phyloP scores from a whole-genome alignment of 1,140 invertebrate species.

The Oppia nitens region DNA sequence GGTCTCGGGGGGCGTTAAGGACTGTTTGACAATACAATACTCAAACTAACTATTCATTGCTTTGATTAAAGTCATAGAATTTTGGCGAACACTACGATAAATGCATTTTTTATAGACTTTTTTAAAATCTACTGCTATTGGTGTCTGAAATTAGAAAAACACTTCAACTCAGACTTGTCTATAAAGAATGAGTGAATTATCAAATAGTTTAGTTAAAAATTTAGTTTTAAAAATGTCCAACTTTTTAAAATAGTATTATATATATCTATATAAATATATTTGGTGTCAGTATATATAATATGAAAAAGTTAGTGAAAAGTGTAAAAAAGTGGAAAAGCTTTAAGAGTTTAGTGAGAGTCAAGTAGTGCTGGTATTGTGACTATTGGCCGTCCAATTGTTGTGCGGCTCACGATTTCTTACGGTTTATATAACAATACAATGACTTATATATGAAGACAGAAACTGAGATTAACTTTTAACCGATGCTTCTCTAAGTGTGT shows the following conservation, averaged over 20 bases:
- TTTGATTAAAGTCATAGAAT: not conserved
- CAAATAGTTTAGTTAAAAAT: not conserved
- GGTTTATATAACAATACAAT: not conserved
- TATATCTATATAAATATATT: too few relatives aligned
- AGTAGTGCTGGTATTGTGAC: not conserved
- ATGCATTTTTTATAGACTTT: not conserved
- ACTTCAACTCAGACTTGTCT: not conserved
- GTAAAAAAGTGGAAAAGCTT: not conserved
- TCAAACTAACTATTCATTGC: not conserved
- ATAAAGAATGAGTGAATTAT: not conserved
- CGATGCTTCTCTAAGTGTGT: too few relatives aligned
- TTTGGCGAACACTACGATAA: not conserved
- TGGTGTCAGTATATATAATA: too few relatives aligned
- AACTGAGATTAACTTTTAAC: not conserved
- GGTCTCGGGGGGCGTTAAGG: not conserved
- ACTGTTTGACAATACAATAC: not conserved
- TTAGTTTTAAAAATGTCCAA: too few relatives aligned
- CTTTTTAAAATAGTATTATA: too few relatives aligned
- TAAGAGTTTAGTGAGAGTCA: not conserved
- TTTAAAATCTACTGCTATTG: not conserved
- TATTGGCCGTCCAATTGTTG: not conserved
- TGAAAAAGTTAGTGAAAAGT: not conserved
- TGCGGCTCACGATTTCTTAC: not conserved
- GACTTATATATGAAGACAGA: not conserved
- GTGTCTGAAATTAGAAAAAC: too few relatives aligned